Evolutionary conservation across 64 coral and sea anemone genomes (phyloP), one percentile per base, ranked within the genome.

Genomic region (Acropora yongei): DNA sequence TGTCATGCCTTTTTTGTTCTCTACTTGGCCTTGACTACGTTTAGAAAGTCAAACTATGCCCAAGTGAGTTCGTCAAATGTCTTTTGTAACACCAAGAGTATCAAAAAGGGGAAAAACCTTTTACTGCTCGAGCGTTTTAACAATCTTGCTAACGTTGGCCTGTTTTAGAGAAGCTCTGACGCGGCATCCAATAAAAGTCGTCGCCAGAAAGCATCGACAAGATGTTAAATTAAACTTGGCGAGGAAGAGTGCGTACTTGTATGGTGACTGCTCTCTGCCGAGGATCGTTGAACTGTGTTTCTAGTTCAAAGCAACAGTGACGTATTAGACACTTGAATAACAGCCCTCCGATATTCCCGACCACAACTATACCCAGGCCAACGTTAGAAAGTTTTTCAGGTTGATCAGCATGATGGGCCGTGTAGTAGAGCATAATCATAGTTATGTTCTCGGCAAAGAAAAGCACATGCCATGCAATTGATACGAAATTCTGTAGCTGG

Each of bases 381-480:
- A 5, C 20, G 48, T 8, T 11, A 40, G 30, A 12, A 42, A 68
- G 11, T 1, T 55, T 55, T 18, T 3, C 0, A 48, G 12, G 44
- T 11, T 76, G 43, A 2, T 63, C 60, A 0, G 30, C 30, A 30
- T 30, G 30, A 30, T 30, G 30, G 11, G 41, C 10, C 18, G 10
- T 44, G 74, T 19, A 14, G 8, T 30, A 20, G 49, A 72, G 11
- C 17, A 72, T 16, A 12, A 85, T 85, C 82, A 85, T 85, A 7
- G 1, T 13, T 3, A 85, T 85, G 16, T 85, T 85, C 20, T 85
- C 82, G 14, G 44, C 61, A 12, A 65, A 71, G 18, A 85, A 85
- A n/a, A 85, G 82, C 14, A 69, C 5, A 47, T 85, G 61, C 82
- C 82, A 85, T n/a, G 44, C 41, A 18, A 85, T 49, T 39, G 82